Conservation (phyloP, 2,113 vertebrate species). For the Acinonyx jubatus region DNA sequence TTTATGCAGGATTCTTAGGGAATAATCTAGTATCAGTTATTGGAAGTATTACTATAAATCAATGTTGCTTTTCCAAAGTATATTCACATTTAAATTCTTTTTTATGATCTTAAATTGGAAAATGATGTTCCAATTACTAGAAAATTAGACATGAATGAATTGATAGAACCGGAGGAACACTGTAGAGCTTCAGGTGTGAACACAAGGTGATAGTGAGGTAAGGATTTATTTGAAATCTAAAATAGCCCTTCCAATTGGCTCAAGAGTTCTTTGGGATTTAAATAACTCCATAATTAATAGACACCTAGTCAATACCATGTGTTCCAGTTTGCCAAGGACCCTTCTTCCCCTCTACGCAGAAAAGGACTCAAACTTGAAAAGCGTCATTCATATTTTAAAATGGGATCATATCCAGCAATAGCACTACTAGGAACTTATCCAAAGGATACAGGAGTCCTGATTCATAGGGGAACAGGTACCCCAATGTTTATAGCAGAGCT, state of each 20-base stretch:
- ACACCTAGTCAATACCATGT: background rate
- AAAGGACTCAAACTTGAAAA: background rate
- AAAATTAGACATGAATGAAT: background rate
- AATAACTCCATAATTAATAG: conserved; percentile 46
- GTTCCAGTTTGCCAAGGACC: background rate
- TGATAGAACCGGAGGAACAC: background rate
- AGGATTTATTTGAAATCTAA: background rate
- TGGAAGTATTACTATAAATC: background rate
- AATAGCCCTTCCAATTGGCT: conserved; percentile 26
- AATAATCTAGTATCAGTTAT: background rate
- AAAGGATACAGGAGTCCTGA: too few species aligned
- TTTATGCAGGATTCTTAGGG: background rate
- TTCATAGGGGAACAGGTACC: too few species aligned
- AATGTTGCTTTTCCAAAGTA: background rate
- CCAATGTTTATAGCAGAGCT: too few species aligned
- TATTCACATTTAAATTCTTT: background rate
- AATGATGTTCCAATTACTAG: background rate
- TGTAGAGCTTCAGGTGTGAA: background rate
- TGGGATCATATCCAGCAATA: too few species aligned
- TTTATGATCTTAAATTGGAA: background rate
- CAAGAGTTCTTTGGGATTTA: conserved; percentile 3
- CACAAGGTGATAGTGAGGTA: background rate
- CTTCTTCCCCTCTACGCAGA: background rate
- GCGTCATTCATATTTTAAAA: conserved; percentile 4
- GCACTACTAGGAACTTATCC: too few species aligned